Evolutionary conservation across 1,140 invertebrate species (phyloP).

Genomic region (Megalopta genalis): DNA sequence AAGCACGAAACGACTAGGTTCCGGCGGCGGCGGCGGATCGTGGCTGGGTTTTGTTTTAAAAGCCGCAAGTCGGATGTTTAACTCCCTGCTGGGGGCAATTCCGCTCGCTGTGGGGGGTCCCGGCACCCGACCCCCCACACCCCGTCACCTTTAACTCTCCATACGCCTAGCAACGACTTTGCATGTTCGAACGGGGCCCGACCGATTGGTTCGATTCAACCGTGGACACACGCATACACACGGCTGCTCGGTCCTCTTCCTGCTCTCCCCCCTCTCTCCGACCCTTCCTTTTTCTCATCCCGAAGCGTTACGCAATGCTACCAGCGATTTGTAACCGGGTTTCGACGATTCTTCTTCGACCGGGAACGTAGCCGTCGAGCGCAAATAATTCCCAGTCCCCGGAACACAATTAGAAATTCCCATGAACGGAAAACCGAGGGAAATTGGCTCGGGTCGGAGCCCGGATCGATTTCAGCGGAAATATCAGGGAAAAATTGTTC

Average conservation of each 20-base stretch:
- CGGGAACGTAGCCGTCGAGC: not conserved
- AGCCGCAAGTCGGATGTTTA: slow-evolving; percentile 72
- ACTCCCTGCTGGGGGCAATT: slow-evolving; percentile 77
- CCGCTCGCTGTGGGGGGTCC: slow-evolving; percentile 71
- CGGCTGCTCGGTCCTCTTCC: slow-evolving; percentile 22
- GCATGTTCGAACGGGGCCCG: slow-evolving; percentile 25
- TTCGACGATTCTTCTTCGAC: not conserved
- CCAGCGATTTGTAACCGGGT: not conserved
- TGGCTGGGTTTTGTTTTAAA: slow-evolving; percentile 74
- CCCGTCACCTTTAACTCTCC: slow-evolving; percentile 54
- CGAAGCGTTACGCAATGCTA: too few species aligned
- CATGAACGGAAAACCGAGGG: slow-evolving; percentile 2
- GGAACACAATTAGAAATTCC: slow-evolving; percentile 6
- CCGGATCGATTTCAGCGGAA: too few species aligned
- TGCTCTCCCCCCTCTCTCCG: not conserved
- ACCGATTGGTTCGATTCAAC: slow-evolving; percentile 35
- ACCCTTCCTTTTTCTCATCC: too few species aligned
- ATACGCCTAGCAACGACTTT: slow-evolving; percentile 53
- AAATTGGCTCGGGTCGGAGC: not conserved
- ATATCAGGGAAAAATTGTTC: too few species aligned
- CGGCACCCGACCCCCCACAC: slow-evolving; percentile 52
- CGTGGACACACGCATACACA: slow-evolving; percentile 39
- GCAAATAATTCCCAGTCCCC: not conserved
- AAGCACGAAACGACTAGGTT: slow-evolving; percentile 71
- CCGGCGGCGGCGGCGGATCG: slow-evolving; percentile 67